Percentiles rank a stretch among this genome's conserved stretches.
These are phyloP conservation scores for Ichneumoninae sp. DNA, from an alignment of 2,888 invertebrate species.

Conservation along the genomic window DNA sequence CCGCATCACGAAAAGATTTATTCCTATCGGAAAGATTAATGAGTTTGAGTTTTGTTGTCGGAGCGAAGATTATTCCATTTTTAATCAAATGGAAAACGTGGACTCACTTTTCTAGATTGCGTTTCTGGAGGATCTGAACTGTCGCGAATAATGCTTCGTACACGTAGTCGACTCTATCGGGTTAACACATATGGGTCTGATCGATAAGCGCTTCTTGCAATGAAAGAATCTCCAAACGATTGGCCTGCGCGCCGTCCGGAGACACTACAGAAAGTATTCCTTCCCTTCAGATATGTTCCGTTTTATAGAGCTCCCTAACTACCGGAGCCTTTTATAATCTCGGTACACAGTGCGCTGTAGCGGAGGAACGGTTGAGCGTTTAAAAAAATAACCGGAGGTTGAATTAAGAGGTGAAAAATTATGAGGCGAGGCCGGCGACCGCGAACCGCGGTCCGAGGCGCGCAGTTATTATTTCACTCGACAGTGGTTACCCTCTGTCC, in stretches of 20 bases:
- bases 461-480: conserved; percentile 65
- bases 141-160: conserved; percentile 97
- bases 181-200: conserved; percentile 97
- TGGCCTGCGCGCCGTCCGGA: neutral
- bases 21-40: too few relatives aligned
- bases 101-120: conserved; percentile 91
- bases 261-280: neutral
- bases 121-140: conserved; percentile 94
- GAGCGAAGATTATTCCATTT: too few relatives aligned
- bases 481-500: conserved; percentile 51
- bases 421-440: conserved; percentile 37
- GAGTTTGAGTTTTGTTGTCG: too few relatives aligned
- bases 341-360: neutral
- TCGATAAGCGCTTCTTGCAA: conserved; percentile 97
- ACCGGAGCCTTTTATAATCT: conserved; percentile 2
- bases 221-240: conserved; percentile 91
- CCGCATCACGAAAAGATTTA: too few relatives aligned
- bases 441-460: conserved; percentile 1
- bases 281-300: conserved; percentile 17
- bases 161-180: conserved; percentile 96
- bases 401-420: conserved; percentile 63
- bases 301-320: conserved; percentile 27
- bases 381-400: conserved; percentile 42
- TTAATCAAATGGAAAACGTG: neutral
- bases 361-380: conserved; percentile 22